phyloP scores from a whole-genome alignment of 2,113 vertebrate genomes.

The Brachyhypopomus gauderio region DNA sequence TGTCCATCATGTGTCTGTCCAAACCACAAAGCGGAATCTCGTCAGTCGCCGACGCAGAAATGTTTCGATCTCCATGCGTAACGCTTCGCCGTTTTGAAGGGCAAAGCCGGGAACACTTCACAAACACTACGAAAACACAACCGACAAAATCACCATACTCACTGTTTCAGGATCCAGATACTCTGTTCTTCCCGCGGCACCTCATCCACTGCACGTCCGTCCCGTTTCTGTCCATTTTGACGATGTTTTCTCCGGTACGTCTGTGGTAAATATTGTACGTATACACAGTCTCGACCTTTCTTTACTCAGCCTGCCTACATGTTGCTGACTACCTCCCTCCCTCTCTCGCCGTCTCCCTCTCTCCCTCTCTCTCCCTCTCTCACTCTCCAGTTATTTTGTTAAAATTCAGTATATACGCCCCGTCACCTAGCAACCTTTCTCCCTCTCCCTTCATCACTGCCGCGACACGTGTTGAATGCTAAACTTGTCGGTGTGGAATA shows the following conservation, averaged over 20 bases:
- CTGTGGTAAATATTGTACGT: constrained; percentile 42
- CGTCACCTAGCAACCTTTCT: constrained; percentile 78
- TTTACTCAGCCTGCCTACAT: constrained; percentile 74
- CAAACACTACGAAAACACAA: constrained; percentile 38
- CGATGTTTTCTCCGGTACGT: constrained; percentile 24
- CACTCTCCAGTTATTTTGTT: constrained; percentile 72
- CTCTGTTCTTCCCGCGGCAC: constrained; percentile 63
- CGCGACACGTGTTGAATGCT: constrained; percentile 81
- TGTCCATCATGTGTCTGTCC: constrained; percentile 39
- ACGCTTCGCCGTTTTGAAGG: constrained; percentile 66
- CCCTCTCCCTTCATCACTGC: constrained; percentile 66
- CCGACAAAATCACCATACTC: constrained; percentile 56
- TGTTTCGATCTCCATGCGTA: constrained; percentile 7
- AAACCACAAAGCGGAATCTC: constrained; percentile 22
- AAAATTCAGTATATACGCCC: constrained; percentile 82
- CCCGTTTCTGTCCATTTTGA: constrained; percentile 68
- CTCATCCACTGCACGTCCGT: constrained; percentile 67
- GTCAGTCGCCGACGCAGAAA: constrained; percentile 17
- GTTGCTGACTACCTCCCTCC: constrained; percentile 69
- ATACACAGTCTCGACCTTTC: constrained; percentile 67
- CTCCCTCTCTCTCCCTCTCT: constrained; percentile 58
- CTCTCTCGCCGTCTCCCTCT: constrained; percentile 40
- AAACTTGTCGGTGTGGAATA: constrained; percentile 67
- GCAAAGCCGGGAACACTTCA: constrained; percentile 65
- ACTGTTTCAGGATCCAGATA: constrained; percentile 69